Conservation (phyloP, 2,797 vertebrate genomes). For the Melopsittacus undulatus region DNA sequence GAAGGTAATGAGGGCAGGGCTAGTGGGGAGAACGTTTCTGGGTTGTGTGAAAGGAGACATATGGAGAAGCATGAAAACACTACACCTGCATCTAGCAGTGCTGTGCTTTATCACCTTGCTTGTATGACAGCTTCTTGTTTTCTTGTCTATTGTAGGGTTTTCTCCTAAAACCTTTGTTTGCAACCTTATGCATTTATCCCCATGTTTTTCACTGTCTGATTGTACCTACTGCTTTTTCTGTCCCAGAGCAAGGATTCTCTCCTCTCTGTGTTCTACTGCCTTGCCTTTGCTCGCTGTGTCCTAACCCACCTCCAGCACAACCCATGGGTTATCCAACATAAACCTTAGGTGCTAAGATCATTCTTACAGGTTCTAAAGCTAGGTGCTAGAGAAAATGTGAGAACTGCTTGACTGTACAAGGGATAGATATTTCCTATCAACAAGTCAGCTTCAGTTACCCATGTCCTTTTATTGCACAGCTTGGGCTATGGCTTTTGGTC, state of each 20-base stretch:
- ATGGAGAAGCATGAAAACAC: rapidly evolving
- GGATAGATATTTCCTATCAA: rapidly evolving
- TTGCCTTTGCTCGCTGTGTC: background rate
- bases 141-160: rapidly evolving
- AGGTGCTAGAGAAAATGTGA: background rate
- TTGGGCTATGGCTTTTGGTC: background rate
- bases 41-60: rapidly evolving
- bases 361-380: background rate
- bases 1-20: background rate
- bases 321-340: rapidly evolving
- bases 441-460: background rate
- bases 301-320: background rate
- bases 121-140: rapidly evolving
- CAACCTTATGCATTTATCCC: rapidly evolving
- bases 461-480: background rate
- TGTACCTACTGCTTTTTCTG: rapidly evolving
- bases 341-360: background rate
- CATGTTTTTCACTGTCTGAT: rapidly evolving
- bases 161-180: background rate
- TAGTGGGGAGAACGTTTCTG: rapidly evolving
- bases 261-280: rapidly evolving
- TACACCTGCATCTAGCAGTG: rapidly evolving
- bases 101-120: too few species aligned
- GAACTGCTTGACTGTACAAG: background rate
- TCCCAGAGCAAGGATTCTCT: rapidly evolving